Evolutionary conservation across 2,113 vertebrate species (phyloP).

Genomic region (Laticauda colubrina): DNA sequence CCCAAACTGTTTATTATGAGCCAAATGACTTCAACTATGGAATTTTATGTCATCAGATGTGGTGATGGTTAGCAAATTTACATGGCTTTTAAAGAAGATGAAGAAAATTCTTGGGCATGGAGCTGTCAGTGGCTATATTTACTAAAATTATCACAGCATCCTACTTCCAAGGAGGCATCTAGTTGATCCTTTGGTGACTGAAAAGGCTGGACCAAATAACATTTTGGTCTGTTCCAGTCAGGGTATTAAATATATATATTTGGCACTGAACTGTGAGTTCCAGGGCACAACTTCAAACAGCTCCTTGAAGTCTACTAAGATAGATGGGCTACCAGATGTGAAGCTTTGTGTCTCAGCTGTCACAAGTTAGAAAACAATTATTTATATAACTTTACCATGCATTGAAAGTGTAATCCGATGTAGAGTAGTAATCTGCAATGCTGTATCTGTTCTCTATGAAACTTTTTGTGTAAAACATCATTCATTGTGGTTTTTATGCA

Average conservation of each 20-base stretch:
- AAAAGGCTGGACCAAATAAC: background rate
- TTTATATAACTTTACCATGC: background rate
- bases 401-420: background rate
- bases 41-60: background rate
- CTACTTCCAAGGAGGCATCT: background rate
- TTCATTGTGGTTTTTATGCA: background rate
- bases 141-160: background rate
- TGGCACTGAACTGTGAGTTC: background rate
- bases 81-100: background rate
- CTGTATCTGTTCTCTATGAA: background rate
- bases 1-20: background rate
- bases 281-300: background rate
- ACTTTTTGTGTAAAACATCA: background rate
- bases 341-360: background rate
- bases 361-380: background rate
- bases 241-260: background rate
- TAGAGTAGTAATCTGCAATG: background rate
- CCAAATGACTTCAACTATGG: background rate
- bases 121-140: background rate
- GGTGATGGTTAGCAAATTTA: background rate
- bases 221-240: background rate
- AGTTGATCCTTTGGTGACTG: background rate
- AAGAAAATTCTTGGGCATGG: background rate
- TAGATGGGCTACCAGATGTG: background rate
- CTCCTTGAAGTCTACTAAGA: background rate